Evolutionary conservation across 2,113 vertebrate species (phyloP), one percentile per base, ranked within the genome.

Genomic region (Promerops cafer): DNA sequence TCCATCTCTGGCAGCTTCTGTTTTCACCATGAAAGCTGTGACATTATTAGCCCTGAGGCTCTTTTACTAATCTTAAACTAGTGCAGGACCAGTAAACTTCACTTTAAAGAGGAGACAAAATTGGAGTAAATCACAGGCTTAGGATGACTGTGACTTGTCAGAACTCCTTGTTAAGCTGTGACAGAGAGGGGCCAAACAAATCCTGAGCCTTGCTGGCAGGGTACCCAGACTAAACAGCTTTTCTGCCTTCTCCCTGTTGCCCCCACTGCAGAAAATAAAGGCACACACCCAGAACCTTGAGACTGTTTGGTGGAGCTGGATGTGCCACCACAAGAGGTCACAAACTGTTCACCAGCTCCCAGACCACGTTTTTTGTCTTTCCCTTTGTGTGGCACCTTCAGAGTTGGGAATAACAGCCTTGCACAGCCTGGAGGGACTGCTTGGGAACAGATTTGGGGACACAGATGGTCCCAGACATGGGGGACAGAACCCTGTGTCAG

Each of bases 391-490:
- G 17, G 39, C 56, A 63, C 39, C 30, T 20, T 16, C 47, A 28
- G 19, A 4, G 11, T 9, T 42, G 66, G 53, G 39, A 54, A 28
- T 49, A 33, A 10, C 33, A 57, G 56, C 80, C 61, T 31, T 22
- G 44, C 17, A 16, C 1, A 7, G 30, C 0, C 0, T 27, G 26
- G 19, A 75, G 13, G 24, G 66, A 11, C 13, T 56, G 11, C 28
- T 30, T n/a, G 22, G 52, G 52, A 27, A 7, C 31, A 71, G 9
- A 4, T 26, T 52, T 52, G 53, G 14, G 40, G 56, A 52, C 16
- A 6, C 0, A 3, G 9, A 4, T 3, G 2, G 2, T 54, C n/a
- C 47, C 39, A 59, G 7, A 31, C 31, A 2, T 2, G 5, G 26
- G 8, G 7, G 24, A 16, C 1, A 50, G 45, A 78, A 19, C 24